Evolutionary conservation across 2,888 invertebrate genomes (phyloP), one percentile per base, ranked within the genome.

Genomic region (Patella ulyssiponensis): DNA sequence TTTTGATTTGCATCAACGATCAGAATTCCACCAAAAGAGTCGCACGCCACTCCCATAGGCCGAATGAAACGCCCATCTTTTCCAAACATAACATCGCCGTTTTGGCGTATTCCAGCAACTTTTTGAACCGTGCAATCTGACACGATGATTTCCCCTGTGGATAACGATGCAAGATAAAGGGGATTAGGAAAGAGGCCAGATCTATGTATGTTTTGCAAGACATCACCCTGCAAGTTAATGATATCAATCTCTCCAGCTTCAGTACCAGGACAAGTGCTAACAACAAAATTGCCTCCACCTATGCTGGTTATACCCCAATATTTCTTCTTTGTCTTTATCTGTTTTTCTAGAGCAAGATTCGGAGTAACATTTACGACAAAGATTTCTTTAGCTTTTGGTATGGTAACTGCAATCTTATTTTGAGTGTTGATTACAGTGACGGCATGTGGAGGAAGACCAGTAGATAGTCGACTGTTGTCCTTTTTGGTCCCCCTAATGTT

Each of bases 361-460:
- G 74, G 74, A 1, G 74, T 33, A n/a, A 74, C 44, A 11, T 56
- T 58, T 15, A 58, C 33, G 44, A 74, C 33, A n/a, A 44, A 56
- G 58, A 74, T 58, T 23, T 74, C 58, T 64, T 74, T 74, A 3
- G 74, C 74, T 64, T 23, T n/a, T 17, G 74, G 74, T 27, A 74
- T 44, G 58, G 74, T 74, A 20, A 74, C 58, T 4, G 74, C 74
- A 15, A 74, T 64, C 58, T 58, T 54, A 44, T 64, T 74, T 3
- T 44, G 58, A 2, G n/a, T 20, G 33, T 58, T 58, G 12, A 64
- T 64, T 64, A 33, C 58, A 12, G 33, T 20, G 58, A 74, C 17
- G 12, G 58, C 64, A n/a, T 74, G 74, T 14, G 74, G 74, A 12
- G 56, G 44, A 33, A 44, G 44, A 5, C 44, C 33, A 15, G 58